Conservation (phyloP, 2,888 invertebrate species). For the Nomada fucata region DNA sequence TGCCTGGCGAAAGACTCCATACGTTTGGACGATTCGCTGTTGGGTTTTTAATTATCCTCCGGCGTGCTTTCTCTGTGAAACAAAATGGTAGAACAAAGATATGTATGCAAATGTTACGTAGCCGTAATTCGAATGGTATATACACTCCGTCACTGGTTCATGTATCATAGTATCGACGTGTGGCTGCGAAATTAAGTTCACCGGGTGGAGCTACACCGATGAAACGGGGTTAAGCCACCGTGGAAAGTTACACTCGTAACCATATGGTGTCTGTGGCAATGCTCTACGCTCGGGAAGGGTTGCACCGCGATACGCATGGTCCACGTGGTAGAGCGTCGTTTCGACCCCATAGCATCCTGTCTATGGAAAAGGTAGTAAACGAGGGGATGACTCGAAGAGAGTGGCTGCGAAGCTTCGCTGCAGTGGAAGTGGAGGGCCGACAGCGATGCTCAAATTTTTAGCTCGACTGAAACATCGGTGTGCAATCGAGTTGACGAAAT, state of each 20-base stretch:
- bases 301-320: slow-evolving; percentile 54
- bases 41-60: not conserved
- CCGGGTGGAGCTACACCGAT: slow-evolving; percentile 36
- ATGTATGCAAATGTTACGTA: too few species aligned
- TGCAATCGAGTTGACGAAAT: not conserved
- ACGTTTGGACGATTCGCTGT: not conserved
- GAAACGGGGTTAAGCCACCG: slow-evolving; percentile 65
- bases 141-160: too few species aligned
- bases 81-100: not conserved
- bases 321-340: slow-evolving; percentile 62
- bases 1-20: not conserved
- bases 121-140: not conserved
- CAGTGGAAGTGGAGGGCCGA: slow-evolving; percentile 46
- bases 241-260: slow-evolving; percentile 61
- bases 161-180: slow-evolving; percentile 1
- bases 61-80: slow-evolving; percentile 1
- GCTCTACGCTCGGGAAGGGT: slow-evolving; percentile 68
- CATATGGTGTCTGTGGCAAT: slow-evolving; percentile 72
- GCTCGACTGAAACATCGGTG: not conserved
- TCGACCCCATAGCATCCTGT: slow-evolving; percentile 66
- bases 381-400: slow-evolving; percentile 65
- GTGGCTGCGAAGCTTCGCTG: slow-evolving; percentile 39
- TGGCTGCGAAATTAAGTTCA: not conserved
- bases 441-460: slow-evolving; percentile 66
- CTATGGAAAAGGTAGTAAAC: slow-evolving; percentile 64